Evolutionary conservation across 2,888 invertebrate genomes (phyloP).

Genomic region (Epinotia nisella): DNA sequence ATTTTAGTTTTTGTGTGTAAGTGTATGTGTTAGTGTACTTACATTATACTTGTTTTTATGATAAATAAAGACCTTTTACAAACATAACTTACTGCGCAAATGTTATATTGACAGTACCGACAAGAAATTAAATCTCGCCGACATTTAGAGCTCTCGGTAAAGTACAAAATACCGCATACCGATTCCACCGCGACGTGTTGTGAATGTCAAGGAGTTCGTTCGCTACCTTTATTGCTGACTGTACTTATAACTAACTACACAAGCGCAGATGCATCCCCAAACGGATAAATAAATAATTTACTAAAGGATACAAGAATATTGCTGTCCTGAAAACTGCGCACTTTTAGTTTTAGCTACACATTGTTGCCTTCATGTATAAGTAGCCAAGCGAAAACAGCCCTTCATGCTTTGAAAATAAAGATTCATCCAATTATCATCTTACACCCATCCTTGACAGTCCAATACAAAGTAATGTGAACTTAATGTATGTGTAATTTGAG

Average conservation of each 20-base stretch:
- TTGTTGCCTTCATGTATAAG: background rate
- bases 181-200: no score
- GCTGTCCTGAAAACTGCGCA: constrained; percentile 22
- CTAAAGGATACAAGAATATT: constrained; percentile 10
- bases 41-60: no score
- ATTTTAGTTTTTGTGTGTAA: no score
- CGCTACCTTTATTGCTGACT: background rate
- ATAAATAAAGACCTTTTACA: no score
- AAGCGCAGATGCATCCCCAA: background rate
- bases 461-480: constrained; percentile 15
- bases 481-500: background rate
- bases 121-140: no score
- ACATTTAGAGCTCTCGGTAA: no score
- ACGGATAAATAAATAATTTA: constrained; percentile 18
- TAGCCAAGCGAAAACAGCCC: background rate
- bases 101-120: no score
- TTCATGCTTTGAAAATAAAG: background rate
- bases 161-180: no score
- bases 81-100: no score
- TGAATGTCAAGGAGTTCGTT: background rate
- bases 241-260: background rate
- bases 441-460: background rate
- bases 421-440: background rate
- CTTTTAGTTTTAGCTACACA: background rate
- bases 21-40: no score